A percentile compares a stretch with the other conserved stretches of the same genome.
Conservation (phyloP, 2,797 vertebrate genomes). For the Danio aesculapii region DNA sequence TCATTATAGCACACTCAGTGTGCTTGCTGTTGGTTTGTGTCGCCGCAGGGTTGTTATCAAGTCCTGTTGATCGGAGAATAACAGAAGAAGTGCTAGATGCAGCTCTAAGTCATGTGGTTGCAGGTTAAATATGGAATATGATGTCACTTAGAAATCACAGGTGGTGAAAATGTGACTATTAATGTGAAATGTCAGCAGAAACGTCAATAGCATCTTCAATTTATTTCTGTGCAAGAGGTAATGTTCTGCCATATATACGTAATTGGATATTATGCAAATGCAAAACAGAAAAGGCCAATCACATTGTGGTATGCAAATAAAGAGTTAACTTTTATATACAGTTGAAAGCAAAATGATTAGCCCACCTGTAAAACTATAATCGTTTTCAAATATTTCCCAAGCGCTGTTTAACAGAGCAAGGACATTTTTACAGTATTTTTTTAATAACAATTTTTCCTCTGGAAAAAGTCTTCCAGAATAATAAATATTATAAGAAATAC, state of each 20-base stretch:
- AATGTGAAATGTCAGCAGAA: conserved; percentile 11
- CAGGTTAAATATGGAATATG: conserved; percentile 1
- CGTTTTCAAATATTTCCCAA: too few species aligned
- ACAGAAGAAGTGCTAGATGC: conserved; percentile 16
- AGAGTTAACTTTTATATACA: too few species aligned
- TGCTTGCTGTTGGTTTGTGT: conserved; percentile 11
- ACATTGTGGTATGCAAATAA: background rate
- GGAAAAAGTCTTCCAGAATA: too few species aligned
- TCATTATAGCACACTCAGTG: conserved; percentile 35
- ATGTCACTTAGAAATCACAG: background rate
- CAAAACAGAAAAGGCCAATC: background rate
- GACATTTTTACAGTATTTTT: too few species aligned
- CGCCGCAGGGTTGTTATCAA: background rate
- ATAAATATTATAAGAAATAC: too few species aligned
- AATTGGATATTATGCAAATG: background rate
- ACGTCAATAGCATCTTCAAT: background rate
- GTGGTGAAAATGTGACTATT: conserved; percentile 4
- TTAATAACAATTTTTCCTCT: too few species aligned
- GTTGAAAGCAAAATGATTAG: too few species aligned
- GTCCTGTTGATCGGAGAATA: conserved; percentile 3
- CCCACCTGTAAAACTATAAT: too few species aligned
- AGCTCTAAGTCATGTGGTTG: background rate
- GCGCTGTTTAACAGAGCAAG: too few species aligned
- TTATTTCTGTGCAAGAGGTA: background rate
- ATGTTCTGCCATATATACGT: background rate